A percentile compares a stretch with the other conserved stretches of the same genome.
These are phyloP conservation scores for Helicoverpa armigera DNA, from an alignment of 1,140 invertebrate genomes.

Conservation along the genomic window DNA sequence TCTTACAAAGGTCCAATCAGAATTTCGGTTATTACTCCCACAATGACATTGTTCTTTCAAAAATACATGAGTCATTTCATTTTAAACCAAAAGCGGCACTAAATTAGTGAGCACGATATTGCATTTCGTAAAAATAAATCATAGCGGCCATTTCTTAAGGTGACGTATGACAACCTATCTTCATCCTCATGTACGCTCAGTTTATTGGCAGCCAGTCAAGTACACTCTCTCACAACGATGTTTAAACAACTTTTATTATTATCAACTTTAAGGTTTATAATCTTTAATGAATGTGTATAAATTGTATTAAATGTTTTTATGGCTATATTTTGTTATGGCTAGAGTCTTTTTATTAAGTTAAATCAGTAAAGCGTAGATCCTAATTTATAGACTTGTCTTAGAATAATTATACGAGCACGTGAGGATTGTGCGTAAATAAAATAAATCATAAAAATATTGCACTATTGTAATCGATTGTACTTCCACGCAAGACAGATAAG, in stretches of 20 bases:
- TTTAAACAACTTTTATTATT: background rate
- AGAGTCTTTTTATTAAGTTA: too few species aligned
- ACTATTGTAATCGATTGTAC: conserved; percentile 16
- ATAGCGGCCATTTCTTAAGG: conserved; percentile 34
- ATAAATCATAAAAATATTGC: background rate
- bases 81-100: background rate
- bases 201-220: conserved; percentile 39
- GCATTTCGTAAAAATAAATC: conserved; percentile 35
- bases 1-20: too few species aligned
- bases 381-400: too few species aligned
- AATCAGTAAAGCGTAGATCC: too few species aligned
- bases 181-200: conserved; percentile 25
- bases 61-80: conserved; percentile 1
- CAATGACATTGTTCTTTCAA: background rate
- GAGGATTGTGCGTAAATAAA: too few species aligned
- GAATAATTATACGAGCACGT: too few species aligned
- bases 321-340: background rate
- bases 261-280: background rate
- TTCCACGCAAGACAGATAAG: background rate
- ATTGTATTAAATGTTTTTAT: background rate
- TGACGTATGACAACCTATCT: conserved; percentile 29
- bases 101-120: conserved; percentile 25
- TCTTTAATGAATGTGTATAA: background rate
- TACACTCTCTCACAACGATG: conserved; percentile 1
- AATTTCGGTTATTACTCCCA: too few species aligned